Evolutionary conservation across 92 coral and sea anemone genomes (phyloP).

Genomic region (Porites evermanni): DNA sequence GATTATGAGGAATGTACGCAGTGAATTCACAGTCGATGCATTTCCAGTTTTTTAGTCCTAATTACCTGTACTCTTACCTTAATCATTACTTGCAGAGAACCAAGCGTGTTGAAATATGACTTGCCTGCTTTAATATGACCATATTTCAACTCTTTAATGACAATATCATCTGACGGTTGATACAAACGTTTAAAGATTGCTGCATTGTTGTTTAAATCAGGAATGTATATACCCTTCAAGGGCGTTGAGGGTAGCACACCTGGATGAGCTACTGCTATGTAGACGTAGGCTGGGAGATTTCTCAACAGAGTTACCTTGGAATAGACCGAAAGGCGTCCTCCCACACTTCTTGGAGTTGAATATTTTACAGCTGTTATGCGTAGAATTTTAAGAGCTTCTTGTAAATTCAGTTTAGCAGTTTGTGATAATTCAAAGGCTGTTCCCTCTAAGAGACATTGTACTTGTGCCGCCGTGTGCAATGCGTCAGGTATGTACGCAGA

Average conservation of each 20-base stretch:
- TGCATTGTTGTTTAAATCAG: background rate
- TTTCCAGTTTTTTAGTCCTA: no score
- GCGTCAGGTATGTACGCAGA: slow-evolving; percentile 71
- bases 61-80: background rate
- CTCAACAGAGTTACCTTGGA: slow-evolving; percentile 8
- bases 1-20: no score
- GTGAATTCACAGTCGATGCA: no score
- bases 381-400: slow-evolving; percentile 39
- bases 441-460: slow-evolving; percentile 71
- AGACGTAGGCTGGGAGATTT: slow-evolving; percentile 61
- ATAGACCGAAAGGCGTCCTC: slow-evolving; percentile 68
- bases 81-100: slow-evolving; percentile 17
- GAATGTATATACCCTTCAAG: background rate
- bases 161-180: background rate
- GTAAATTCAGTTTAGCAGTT: slow-evolving; percentile 48
- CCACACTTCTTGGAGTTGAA: slow-evolving; percentile 67
- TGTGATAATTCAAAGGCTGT: slow-evolving; percentile 49
- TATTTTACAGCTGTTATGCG: slow-evolving; percentile 49
- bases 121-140: background rate
- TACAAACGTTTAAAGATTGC: slow-evolving; percentile 1
- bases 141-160: background rate
- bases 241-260: background rate
- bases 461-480: slow-evolving; percentile 59
- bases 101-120: slow-evolving; percentile 12
- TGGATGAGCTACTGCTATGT: slow-evolving; percentile 36